phyloP scores from a whole-genome alignment of 1,140 invertebrate species.

The Trypoxylus dichotomus region DNA sequence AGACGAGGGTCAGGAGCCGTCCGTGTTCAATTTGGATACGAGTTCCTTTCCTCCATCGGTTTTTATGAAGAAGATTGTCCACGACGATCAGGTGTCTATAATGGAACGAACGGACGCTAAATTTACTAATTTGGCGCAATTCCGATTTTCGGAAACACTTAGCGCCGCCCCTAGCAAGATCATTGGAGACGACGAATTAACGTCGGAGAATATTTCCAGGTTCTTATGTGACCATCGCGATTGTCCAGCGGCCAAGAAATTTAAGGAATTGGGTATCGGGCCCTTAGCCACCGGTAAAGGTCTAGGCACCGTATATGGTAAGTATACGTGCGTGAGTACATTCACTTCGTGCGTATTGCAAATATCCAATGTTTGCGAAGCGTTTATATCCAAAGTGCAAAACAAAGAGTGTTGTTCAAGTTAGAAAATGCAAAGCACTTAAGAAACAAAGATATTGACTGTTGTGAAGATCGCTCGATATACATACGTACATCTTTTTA shows the following conservation, averaged over 20 bases:
- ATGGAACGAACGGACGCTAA: constrained; percentile 9
- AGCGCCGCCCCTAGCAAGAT: neutral
- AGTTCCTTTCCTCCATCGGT: neutral
- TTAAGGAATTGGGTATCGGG: constrained; percentile 50
- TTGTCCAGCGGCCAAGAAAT: constrained; percentile 49
- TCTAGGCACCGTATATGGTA: constrained; percentile 45
- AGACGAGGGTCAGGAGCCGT: neutral
- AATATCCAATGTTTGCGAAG: too few relatives aligned
- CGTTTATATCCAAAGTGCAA: too few relatives aligned
- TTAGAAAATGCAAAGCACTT: too few relatives aligned
- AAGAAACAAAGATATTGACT: too few relatives aligned
- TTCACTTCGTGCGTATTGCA: too few relatives aligned
- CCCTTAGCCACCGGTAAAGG: constrained; percentile 46
- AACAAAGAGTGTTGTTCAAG: neutral
- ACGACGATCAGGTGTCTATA: constrained; percentile 22
- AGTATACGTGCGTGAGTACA: neutral
- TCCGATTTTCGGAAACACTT: neutral
- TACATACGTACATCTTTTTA: too few relatives aligned
- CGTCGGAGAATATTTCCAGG: constrained; percentile 42
- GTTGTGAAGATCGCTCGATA: too few relatives aligned
- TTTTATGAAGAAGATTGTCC: neutral
- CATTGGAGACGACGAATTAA: constrained; percentile 36
- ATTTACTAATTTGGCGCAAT: neutral
- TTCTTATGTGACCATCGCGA: constrained; percentile 48
- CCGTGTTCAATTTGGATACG: constrained; percentile 13